These are phyloP conservation scores for Arnoldichthys spilopterus DNA, from an alignment of 2,797 vertebrate genomes.

Conservation along the genomic window DNA sequence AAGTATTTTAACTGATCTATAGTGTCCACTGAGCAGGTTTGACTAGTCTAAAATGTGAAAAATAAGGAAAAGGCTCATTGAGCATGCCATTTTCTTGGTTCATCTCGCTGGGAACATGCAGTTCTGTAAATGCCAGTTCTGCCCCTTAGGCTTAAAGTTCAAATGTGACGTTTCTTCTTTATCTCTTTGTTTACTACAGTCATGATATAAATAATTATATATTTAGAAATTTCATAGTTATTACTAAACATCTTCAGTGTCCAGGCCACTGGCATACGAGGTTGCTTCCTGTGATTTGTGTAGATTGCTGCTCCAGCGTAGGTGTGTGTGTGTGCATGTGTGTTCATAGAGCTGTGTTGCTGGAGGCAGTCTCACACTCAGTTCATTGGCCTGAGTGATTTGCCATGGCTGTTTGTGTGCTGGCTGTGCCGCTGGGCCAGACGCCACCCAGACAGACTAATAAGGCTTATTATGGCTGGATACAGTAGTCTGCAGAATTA, in stretches of 20 bases:
- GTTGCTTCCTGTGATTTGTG: background rate
- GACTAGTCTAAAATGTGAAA: too few relatives aligned
- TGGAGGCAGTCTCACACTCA: background rate
- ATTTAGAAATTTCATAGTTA: too few relatives aligned
- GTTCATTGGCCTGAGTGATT: constrained; percentile 7
- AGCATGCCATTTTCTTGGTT: background rate
- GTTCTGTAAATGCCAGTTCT: background rate
- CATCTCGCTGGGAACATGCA: background rate
- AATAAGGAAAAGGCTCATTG: too few relatives aligned
- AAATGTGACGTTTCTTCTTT: background rate
- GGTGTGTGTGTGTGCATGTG: background rate
- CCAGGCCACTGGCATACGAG: background rate
- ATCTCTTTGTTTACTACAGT: background rate
- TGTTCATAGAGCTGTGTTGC: background rate
- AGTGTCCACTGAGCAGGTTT: too few relatives aligned
- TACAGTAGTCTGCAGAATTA: constrained; percentile 5
- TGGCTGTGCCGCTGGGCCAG: background rate
- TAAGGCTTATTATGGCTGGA: background rate
- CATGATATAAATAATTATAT: too few relatives aligned
- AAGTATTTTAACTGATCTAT: too few relatives aligned
- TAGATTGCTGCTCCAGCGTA: background rate
- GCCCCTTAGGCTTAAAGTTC: background rate
- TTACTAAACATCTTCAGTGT: background rate
- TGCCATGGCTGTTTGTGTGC: constrained; percentile 15
- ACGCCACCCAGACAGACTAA: background rate